Conservation (phyloP, 2,888 invertebrate species). For the Nasonovia ribisnigri region DNA sequence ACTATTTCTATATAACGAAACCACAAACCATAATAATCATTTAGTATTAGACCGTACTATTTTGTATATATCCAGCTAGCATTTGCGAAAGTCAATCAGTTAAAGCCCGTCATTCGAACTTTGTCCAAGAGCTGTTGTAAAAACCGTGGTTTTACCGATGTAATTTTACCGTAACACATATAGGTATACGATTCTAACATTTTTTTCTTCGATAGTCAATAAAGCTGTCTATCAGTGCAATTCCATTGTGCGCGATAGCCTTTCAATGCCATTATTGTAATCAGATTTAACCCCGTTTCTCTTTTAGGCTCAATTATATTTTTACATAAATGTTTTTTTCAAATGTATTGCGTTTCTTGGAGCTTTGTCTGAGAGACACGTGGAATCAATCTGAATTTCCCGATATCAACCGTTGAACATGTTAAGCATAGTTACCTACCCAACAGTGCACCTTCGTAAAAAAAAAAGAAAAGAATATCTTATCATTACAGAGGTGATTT, state of each 20-base stretch:
- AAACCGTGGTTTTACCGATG: neutral
- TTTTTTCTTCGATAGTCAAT: neutral
- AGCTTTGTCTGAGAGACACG: neutral
- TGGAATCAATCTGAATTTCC: neutral
- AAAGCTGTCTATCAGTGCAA: neutral
- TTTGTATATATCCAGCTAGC: neutral
- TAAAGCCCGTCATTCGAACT: neutral
- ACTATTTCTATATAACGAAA: neutral
- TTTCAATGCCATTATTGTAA: neutral
- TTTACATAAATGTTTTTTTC: neutral
- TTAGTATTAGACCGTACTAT: neutral
- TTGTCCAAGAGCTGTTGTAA: neutral
- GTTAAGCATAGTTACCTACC: too few species aligned
- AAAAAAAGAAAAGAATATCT: too few species aligned
- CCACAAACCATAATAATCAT: neutral
- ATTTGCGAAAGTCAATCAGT: neutral
- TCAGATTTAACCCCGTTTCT: neutral
- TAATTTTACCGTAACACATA: neutral
- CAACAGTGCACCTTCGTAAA: too few species aligned
- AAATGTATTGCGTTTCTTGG: neutral
- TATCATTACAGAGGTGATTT: neutral
- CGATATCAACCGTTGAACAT: neutral
- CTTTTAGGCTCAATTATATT: neutral
- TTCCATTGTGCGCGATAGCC: neutral
- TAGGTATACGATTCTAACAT: neutral